Base-by-base conservation (phyloP, 2,113 vertebrate species). In the Sapajus apella region DNA sequence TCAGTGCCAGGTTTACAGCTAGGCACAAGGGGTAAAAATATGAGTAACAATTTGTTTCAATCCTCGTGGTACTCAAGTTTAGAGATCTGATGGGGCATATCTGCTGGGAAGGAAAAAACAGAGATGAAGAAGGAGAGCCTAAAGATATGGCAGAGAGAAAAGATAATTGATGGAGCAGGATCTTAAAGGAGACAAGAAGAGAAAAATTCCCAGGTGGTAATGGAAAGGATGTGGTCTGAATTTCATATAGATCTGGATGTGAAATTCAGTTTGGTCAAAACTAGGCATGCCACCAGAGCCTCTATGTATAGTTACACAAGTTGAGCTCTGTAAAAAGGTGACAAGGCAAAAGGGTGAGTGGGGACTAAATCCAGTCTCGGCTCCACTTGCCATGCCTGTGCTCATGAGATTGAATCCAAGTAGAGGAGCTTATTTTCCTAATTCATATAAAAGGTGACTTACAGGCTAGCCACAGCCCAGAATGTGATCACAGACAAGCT, bases 181-280 rank as follows among this genome's bases (percentile, higher is more conserved):
- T 30, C 23, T 40, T 82, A 45, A 77, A 89, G 56, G 52, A 82
- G 6, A 37, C 1, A 50, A 9, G 20, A 50, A n/a, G 77, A 80
- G 17, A 77, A 35, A 61, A 84, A 80, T 58, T 76, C 23, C 55
- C 8, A 37, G 37, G n/a, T 56, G n/a, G 37, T 23, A 17, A 1
- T 6, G 32, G 55, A 61, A 79, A 83, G 40, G 40, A 18, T 58
- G 27, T 23, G 18, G 32, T 94, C 27, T 87, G 9, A 82, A 76
- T 45, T 7, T 40, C 76, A 52, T 37, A 35, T 50, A 45, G n/a
- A 68, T 45, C 10, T 70, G 17, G 75, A 56, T 61, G 55, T 66
- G 30, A 40, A 56, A 80, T 93, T 91, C n/a, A 83, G 25, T 84
- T 76, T 80, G 20, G 20, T 93, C 35, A 56, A 68, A 91, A 80